These are phyloP conservation scores for Brevimyrus niger DNA, from an alignment of 2,113 vertebrate species.

Conservation along the genomic window DNA sequence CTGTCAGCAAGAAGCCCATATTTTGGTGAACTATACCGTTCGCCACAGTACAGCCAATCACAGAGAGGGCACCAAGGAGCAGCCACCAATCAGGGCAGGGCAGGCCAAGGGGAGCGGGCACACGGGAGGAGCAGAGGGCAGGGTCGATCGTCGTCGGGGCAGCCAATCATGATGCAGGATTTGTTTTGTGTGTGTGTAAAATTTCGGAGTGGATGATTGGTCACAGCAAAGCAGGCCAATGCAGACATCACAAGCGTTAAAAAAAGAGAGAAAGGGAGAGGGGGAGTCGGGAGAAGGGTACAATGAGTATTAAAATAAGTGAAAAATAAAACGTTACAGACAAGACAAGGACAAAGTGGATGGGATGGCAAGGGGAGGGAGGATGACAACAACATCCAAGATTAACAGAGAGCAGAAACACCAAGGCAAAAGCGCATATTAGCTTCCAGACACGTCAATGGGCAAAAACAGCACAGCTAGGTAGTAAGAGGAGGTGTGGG, in stretches of 20 bases:
- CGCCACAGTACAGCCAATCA: conserved; percentile 88
- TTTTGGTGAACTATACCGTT: conserved; percentile 94
- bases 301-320: conserved; percentile 40
- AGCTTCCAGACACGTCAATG: conserved; percentile 82
- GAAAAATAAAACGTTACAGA: conserved; percentile 50
- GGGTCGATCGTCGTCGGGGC: conserved; percentile 77
- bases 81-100: conserved; percentile 80
- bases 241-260: conserved; percentile 76
- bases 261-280: conserved; percentile 51
- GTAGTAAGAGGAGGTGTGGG: conserved; percentile 40
- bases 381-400: conserved; percentile 61
- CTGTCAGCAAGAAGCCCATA: conserved; percentile 99
- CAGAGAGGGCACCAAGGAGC: conserved; percentile 75
- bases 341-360: conserved; percentile 60
- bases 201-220: conserved; percentile 48
- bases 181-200: conserved; percentile 52
- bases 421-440: conserved; percentile 94
- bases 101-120: conserved; percentile 69
- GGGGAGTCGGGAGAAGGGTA: conserved; percentile 44
- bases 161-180: conserved; percentile 77
- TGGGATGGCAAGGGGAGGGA: conserved; percentile 14
- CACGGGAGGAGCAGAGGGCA: conserved; percentile 73
- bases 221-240: conserved; percentile 75
- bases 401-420: conserved; percentile 83
- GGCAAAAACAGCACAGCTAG: conserved; percentile 55